Base-by-base conservation (phyloP, 2,113 vertebrate species). In the Dunckerocampus dactyliophorus region DNA sequence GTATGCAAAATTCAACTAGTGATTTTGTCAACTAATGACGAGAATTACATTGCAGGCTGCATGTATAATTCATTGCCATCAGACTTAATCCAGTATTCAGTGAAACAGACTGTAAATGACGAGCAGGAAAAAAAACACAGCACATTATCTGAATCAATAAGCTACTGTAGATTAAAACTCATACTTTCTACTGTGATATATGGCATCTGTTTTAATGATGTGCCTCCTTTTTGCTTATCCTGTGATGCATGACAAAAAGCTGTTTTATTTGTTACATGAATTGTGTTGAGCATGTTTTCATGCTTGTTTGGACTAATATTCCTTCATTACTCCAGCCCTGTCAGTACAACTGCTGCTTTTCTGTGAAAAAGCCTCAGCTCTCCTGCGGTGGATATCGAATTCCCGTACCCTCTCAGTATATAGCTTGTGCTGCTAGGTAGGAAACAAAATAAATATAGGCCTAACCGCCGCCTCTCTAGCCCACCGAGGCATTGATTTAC, bases 401-500 rank as follows among this genome's bases (percentile, higher is more conserved):
- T 89, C 77, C 81, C 80, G 75, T 86, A 85, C 73, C 80, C 73
- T 70, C 75, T 69, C 76, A 56, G 73, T 79, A 83, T 79, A 83
- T 67, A 76, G 77, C 79, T 76, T 72, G 64, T 64, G 85, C 84
- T 86, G 81, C 81, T 84, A 83, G 82, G 82, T 74, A 86, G 81
- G 87, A 87, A 87, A 70, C 76, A 75, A 84, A 82, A 83, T 83
- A 87, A 87, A 86, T 85, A 87, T 86, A 56, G 28, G 34, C 54
- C 34, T 42, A 86, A 84, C 84, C 75, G 79, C 81, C 82, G 77
- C 75, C 80, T 82, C 81, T 85, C 69, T 65, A 77, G 80, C 84
- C 84, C 83, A 86, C 84, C 82, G 69, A 82, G 75, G 82, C 85
- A 89, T 89, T 87, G 85, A 89, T 89, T 86, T 87, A 89, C 85